Conservation (phyloP, 1,140 invertebrate species). For the Oryzaephilus surinamensis region DNA sequence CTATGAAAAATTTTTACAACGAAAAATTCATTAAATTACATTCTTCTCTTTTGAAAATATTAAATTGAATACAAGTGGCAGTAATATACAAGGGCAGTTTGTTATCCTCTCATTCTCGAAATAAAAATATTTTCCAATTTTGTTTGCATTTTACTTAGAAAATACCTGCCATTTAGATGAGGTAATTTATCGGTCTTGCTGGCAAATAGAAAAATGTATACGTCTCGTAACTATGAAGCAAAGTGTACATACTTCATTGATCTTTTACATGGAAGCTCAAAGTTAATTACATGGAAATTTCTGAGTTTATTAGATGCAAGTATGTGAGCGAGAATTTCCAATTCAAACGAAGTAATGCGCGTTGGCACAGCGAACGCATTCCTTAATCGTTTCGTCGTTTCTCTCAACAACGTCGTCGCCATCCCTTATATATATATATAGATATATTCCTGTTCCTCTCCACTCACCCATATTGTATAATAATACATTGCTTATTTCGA, state of each 20-base stretch:
- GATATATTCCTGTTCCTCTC: background rate
- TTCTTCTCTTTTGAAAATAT: too few species aligned
- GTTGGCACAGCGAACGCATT: constrained; percentile 22
- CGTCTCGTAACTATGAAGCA: constrained; percentile 14
- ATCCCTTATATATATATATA: background rate
- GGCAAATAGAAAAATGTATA: constrained; percentile 15
- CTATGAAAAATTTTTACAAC: too few species aligned
- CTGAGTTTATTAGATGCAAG: constrained; percentile 36
- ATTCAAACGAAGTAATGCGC: constrained; percentile 32
- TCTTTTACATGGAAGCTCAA: constrained; percentile 27
- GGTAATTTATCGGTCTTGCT: constrained; percentile 7
- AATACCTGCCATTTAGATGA: constrained; percentile 9
- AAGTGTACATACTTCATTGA: constrained; percentile 26
- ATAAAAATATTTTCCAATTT: too few species aligned
- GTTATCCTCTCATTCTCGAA: too few species aligned
- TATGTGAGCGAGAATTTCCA: constrained; percentile 36
- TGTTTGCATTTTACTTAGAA: too few species aligned
- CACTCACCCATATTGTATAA: background rate
- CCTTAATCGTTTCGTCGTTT: constrained; percentile 13
- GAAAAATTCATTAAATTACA: too few species aligned
- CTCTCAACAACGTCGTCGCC: background rate
- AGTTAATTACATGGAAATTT: constrained; percentile 37
- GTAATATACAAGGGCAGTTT: too few species aligned
- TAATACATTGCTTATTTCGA: constrained; percentile 12
- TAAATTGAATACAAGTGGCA: too few species aligned